A percentile compares a stretch with the other conserved stretches of the same genome.
phyloP scores from a whole-genome alignment of 2,113 vertebrate genomes.

The Callocephalon fimbriatum region DNA sequence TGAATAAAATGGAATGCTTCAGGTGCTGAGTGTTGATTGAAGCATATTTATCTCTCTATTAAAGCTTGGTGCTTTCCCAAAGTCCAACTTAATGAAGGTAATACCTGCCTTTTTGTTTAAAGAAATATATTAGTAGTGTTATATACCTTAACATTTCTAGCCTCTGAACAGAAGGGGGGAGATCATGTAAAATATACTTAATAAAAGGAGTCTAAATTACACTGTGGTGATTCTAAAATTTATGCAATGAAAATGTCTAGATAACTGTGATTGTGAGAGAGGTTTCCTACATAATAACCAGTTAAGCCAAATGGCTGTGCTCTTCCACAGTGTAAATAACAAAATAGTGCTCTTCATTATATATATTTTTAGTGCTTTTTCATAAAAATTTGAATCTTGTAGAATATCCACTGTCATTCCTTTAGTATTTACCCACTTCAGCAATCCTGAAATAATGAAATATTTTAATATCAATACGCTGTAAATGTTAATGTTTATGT shows the following conservation, averaged over 20 bases:
- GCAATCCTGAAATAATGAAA: not conserved
- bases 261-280: not conserved
- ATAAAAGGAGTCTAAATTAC: not conserved
- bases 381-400: not conserved
- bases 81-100: not conserved
- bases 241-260: not conserved
- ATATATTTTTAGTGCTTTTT: not conserved
- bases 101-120: not conserved
- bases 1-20: not conserved
- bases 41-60: not conserved
- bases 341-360: not conserved
- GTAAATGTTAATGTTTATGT: not conserved
- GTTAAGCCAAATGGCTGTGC: not conserved
- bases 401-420: not conserved
- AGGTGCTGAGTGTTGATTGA: not conserved
- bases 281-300: not conserved
- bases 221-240: not conserved
- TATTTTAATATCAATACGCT: not conserved
- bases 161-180: not conserved
- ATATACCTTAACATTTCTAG: not conserved
- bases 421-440: not conserved
- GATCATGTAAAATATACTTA: not conserved
- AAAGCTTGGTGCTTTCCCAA: not conserved
- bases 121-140: not conserved
- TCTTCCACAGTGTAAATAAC: not conserved